These are phyloP conservation scores for Mola mola DNA, from an alignment of 2,113 vertebrate genomes.

Conservation along the genomic window DNA sequence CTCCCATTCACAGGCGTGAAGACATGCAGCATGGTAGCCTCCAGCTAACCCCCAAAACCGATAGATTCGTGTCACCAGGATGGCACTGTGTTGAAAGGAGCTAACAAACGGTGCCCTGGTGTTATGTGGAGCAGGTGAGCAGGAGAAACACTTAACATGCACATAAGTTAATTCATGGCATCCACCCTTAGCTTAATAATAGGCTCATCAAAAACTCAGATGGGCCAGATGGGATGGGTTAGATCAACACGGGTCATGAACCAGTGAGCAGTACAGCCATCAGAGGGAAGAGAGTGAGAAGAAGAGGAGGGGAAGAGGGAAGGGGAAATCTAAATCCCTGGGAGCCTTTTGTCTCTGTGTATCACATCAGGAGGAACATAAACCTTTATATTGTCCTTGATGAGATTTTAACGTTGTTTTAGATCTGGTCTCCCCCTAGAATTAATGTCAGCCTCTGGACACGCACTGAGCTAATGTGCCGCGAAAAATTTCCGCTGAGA, in stretches of 20 bases:
- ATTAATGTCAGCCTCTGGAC: conserved; percentile 51
- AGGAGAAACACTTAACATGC: conserved; percentile 9
- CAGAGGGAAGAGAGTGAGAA: conserved; percentile 44
- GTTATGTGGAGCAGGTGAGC: conserved; percentile 62
- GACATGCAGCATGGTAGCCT: conserved; percentile 42
- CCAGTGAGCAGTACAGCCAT: conserved; percentile 68
- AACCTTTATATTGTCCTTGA: conserved; percentile 64
- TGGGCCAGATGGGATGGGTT: conserved; percentile 63
- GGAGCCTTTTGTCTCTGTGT: conserved; percentile 46
- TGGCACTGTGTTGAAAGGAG: conserved; percentile 54
- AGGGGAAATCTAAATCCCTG: conserved; percentile 42
- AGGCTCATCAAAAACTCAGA: conserved; percentile 26
- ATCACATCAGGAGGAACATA: conserved; percentile 59
- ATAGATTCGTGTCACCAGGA: conserved; percentile 64
- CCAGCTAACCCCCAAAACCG: conserved; percentile 56
- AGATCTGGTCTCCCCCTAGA: conserved; percentile 30
- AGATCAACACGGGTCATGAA: conserved; percentile 61
- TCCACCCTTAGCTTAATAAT: conserved; percentile 34
- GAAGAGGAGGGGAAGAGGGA: conserved; percentile 17
- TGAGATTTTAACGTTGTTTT: conserved; percentile 65
- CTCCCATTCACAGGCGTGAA: conserved; percentile 51
- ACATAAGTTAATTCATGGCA: conserved; percentile 5
- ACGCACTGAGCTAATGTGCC: conserved; percentile 44
- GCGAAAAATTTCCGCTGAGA: conserved; percentile 46
- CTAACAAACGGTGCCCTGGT: conserved; percentile 40